These are phyloP conservation scores for Drosophila niveifrons DNA, from an alignment of 2,888 invertebrate genomes.

Conservation along the genomic window DNA sequence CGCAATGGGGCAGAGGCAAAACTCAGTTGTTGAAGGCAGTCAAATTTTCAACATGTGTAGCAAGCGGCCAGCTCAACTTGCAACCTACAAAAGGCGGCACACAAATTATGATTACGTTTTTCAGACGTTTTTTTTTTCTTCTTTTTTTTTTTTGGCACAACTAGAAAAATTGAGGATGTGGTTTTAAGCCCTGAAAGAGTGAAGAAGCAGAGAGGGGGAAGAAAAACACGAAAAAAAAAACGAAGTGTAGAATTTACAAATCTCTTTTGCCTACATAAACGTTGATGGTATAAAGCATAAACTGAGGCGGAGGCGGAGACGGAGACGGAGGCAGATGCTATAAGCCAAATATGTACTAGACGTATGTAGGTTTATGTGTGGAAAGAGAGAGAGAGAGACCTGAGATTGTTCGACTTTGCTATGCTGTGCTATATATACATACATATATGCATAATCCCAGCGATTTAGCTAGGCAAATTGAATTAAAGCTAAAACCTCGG, in stretches of 20 bases:
- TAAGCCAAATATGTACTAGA: constrained; percentile 33
- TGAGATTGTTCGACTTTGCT: constrained; percentile 28
- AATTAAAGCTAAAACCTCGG: constrained; percentile 72
- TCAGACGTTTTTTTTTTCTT: constrained; percentile 1
- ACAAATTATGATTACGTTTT: constrained; percentile 62
- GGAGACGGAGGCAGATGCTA: constrained; percentile 8
- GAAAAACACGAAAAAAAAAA: constrained; percentile 5
- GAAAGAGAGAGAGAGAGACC: background rate
- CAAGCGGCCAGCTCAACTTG: constrained; percentile 34
- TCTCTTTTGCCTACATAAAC: constrained; percentile 69
- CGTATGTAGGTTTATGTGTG: constrained; percentile 51
- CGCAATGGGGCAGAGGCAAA: constrained; percentile 48
- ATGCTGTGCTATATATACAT: constrained; percentile 8
- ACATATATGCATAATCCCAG: constrained; percentile 63
- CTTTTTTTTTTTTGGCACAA: constrained; percentile 57
- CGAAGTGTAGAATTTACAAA: constrained; percentile 58
- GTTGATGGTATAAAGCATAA: constrained; percentile 22
- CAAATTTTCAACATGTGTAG: constrained; percentile 68
- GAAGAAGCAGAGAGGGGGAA: constrained; percentile 9
- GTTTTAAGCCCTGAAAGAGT: constrained; percentile 48
- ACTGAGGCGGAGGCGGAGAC: background rate
- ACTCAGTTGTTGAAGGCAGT: constrained; percentile 42
- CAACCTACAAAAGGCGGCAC: constrained; percentile 54
- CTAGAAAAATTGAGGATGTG: constrained; percentile 77
- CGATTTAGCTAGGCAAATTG: constrained; percentile 74